Conservation (phyloP, 2,113 vertebrate species). For the Tapirus terrestris region DNA sequence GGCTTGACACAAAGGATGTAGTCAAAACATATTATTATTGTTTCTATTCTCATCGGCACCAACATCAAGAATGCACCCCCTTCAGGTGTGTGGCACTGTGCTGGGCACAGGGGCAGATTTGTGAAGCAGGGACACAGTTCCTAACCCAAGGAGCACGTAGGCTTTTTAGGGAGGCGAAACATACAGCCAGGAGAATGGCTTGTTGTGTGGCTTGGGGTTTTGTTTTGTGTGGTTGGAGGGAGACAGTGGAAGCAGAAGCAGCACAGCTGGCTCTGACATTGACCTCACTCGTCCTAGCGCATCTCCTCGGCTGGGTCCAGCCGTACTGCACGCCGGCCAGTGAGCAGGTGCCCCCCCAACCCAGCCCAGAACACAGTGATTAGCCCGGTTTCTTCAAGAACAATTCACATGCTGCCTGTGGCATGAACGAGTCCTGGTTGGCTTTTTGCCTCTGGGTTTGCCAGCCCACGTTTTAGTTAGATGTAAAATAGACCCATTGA, state of each 20-base stretch:
- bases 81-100: fast-evolving
- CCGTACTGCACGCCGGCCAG: too few species aligned
- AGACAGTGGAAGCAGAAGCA: background rate
- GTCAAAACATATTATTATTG: background rate
- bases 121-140: fast-evolving
- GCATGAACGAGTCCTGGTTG: background rate
- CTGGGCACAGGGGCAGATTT: background rate
- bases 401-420: background rate
- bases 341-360: too few species aligned
- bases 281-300: background rate
- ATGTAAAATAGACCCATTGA: background rate
- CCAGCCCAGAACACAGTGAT: background rate
- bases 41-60: background rate
- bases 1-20: background rate
- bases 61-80: background rate
- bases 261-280: background rate
- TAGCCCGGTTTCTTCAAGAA: background rate
- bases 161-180: background rate
- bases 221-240: background rate
- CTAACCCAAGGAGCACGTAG: background rate
- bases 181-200: background rate
- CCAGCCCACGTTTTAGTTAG: background rate
- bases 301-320: background rate
- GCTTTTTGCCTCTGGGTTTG: background rate
- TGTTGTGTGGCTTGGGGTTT: background rate